Evolutionary conservation across 2,888 invertebrate species (phyloP).

Genomic region (Andricus quercusramuli): DNA sequence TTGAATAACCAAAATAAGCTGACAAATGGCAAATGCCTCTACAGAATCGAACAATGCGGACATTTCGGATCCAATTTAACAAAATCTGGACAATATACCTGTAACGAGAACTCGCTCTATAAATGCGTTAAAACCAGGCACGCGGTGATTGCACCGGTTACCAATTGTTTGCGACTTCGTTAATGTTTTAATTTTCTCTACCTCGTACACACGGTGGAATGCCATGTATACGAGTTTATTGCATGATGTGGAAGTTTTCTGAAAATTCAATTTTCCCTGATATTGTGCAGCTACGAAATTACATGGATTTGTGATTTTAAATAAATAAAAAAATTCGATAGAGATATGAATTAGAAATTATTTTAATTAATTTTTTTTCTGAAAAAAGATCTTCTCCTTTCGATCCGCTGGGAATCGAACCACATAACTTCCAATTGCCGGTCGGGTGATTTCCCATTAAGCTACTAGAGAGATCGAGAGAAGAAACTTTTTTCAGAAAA

Average conservation of each 20-base stretch:
- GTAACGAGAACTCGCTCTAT: constrained; percentile 36
- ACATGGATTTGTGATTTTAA: not conserved
- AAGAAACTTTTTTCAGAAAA: too few relatives aligned
- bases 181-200: constrained; percentile 26
- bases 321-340: not conserved
- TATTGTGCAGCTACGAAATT: not conserved
- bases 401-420: too few relatives aligned
- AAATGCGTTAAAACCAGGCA: constrained; percentile 57
- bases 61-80: not conserved
- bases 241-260: not conserved
- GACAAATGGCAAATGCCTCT: not conserved
- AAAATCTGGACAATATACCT: constrained; percentile 39
- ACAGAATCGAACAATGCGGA: not conserved
- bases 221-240: not conserved
- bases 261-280: constrained; percentile 23
- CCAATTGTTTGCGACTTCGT: constrained; percentile 51
- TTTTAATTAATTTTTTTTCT: too few relatives aligned
- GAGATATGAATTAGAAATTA: too few relatives aligned
- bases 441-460: too few relatives aligned
- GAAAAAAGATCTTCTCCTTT: too few relatives aligned
- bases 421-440: too few relatives aligned
- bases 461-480: too few relatives aligned
- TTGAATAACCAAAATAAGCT: not conserved
- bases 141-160: constrained; percentile 57
- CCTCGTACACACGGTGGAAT: not conserved